These are phyloP conservation scores for Pachydiplax longipennis DNA, from an alignment of 2,888 invertebrate species.

Conservation along the genomic window DNA sequence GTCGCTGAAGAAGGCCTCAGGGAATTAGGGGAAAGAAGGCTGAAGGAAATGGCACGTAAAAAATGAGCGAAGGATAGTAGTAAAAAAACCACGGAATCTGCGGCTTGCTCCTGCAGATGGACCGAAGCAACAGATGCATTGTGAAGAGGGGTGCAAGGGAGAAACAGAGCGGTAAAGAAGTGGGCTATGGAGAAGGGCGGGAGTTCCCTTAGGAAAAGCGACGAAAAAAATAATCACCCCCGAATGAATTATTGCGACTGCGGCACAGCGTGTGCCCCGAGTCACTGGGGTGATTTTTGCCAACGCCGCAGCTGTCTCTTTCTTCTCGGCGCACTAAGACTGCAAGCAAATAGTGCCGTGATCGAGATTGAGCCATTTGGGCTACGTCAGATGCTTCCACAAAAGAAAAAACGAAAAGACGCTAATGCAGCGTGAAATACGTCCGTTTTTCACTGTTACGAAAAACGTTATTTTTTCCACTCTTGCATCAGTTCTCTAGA, in stretches of 20 bases:
- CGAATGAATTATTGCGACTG: slow-evolving; percentile 4
- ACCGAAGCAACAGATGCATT: slow-evolving; percentile 19
- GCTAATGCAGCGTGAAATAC: too few species aligned
- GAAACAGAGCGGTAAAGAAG: background rate
- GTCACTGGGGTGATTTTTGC: background rate
- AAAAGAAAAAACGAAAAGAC: too few species aligned
- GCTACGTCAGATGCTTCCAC: too few species aligned
- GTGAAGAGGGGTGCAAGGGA: background rate
- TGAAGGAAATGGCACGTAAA: background rate
- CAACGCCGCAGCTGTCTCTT: background rate
- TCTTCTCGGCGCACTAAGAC: background rate
- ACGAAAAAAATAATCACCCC: background rate
- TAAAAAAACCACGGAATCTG: background rate
- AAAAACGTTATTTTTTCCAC: too few species aligned
- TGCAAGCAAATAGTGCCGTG: too few species aligned
- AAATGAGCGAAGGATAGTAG: background rate
- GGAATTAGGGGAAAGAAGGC: background rate
- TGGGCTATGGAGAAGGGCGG: background rate
- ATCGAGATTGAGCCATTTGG: too few species aligned
- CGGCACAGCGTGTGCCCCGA: background rate
- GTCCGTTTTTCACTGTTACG: too few species aligned
- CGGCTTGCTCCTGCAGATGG: background rate
- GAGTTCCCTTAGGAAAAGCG: background rate
- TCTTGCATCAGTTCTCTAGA: too few species aligned
- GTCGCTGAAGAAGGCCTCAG: background rate